These are phyloP conservation scores for Crossocerus cetratus DNA, from an alignment of 2,888 invertebrate species.

Conservation along the genomic window DNA sequence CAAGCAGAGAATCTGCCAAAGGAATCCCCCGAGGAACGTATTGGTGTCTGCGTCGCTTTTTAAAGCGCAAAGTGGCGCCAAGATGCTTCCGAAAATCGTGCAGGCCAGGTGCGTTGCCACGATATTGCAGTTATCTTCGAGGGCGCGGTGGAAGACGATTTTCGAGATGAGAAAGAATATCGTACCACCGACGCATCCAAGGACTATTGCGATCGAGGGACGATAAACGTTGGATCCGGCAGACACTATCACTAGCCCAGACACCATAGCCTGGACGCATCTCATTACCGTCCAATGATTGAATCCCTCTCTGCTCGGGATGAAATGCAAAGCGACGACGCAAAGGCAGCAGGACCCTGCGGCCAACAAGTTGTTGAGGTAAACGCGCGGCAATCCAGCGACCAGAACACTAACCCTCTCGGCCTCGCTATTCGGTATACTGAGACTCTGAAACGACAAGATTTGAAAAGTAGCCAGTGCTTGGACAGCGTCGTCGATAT, in stretches of 20 bases:
- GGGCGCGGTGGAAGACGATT: constrained; percentile 63
- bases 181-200: constrained; percentile 58
- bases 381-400: constrained; percentile 13
- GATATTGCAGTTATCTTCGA: constrained; percentile 75
- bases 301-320: constrained; percentile 58
- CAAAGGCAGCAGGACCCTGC: constrained; percentile 58
- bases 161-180: constrained; percentile 62
- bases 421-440: background rate
- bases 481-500: too few relatives aligned
- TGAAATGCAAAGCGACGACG: constrained; percentile 60
- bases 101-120: constrained; percentile 68
- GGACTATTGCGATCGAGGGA: constrained; percentile 57
- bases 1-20: constrained; percentile 63
- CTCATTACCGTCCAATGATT: constrained; percentile 73
- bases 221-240: constrained; percentile 70
- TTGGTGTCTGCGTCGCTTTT: background rate
- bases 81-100: constrained; percentile 65
- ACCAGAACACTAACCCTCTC: background rate
- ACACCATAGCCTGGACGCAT: constrained; percentile 71
- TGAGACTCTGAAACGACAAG: constrained; percentile 31
- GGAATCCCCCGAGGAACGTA: constrained; percentile 45
- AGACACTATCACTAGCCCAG: constrained; percentile 70
- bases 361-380: constrained; percentile 63
- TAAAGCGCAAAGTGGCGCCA: constrained; percentile 62
- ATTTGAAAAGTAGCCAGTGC: too few relatives aligned